Evolutionary conservation across 2,797 vertebrate species (phyloP).

Genomic region (Falco columbarius): DNA sequence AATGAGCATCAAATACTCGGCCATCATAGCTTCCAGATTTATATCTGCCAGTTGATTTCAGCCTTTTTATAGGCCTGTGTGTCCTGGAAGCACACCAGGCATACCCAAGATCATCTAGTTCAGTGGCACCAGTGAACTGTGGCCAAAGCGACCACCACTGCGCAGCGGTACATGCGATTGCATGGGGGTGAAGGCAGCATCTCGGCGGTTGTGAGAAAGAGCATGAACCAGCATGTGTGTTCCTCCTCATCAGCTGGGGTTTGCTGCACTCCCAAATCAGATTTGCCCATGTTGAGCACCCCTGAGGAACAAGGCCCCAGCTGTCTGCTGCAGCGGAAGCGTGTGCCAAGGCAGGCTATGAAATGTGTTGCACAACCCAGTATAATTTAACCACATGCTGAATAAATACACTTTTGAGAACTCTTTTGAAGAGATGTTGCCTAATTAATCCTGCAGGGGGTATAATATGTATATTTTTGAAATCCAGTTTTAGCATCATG

Average conservation of each 20-base stretch:
- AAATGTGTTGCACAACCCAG: slow-evolving; percentile 1
- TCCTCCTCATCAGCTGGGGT: not conserved
- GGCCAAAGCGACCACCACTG: not conserved
- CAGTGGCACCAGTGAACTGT: not conserved
- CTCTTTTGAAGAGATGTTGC: slow-evolving; percentile 61
- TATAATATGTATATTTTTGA: slow-evolving; percentile 66
- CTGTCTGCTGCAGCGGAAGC: not conserved
- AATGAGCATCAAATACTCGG: not conserved
- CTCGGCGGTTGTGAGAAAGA: not conserved
- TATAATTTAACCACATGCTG: slow-evolving; percentile 57
- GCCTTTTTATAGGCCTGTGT: not conserved
- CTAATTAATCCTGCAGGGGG: slow-evolving; percentile 72
- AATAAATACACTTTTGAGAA: slow-evolving; percentile 63
- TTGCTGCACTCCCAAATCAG: accelerated
- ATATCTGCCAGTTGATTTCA: not conserved
- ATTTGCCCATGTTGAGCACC: not conserved
- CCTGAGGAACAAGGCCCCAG: not conserved
- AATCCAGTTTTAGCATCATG: slow-evolving; percentile 60
- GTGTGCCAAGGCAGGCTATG: not conserved
- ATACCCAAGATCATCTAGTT: accelerated
- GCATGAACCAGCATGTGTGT: not conserved
- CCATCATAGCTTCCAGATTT: not conserved
- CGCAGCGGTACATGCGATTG: not conserved
- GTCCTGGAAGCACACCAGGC: not conserved
- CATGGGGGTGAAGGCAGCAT: not conserved